phyloP scores from a whole-genome alignment of 2,797 vertebrate species.

The Synaphobranchus kaupii region DNA sequence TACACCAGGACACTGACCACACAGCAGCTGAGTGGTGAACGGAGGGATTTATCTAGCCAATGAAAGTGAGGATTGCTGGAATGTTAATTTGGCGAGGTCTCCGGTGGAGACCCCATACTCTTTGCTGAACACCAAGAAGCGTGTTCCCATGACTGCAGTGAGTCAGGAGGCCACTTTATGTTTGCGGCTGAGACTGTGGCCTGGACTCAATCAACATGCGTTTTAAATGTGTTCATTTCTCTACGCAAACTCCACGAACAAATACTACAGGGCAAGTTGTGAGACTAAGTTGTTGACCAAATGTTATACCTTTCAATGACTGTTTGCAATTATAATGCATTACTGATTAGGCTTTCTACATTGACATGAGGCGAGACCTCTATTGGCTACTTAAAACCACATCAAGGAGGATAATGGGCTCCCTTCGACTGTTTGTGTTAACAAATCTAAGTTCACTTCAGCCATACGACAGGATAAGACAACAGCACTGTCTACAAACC shows the following conservation, averaged over 20 bases:
- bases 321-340: no score
- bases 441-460: no score
- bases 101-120: background rate
- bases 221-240: background rate
- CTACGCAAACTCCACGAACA: background rate
- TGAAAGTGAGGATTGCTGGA: background rate
- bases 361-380: no score
- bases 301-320: no score
- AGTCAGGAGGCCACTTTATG: background rate
- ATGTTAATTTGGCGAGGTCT: background rate
- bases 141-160: background rate
- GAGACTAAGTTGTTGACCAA: no score
- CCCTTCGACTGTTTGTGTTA: no score
- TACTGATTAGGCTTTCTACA: no score
- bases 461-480: no score
- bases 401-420: no score
- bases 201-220: background rate
- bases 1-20: background rate
- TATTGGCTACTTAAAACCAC: no score
- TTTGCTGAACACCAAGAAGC: background rate
- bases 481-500: no score
- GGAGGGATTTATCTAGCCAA: background rate
- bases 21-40: background rate
- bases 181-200: background rate
- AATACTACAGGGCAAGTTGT: background rate